Conservation (phyloP, 1,140 invertebrate species). For the Pollicipes pollicipes region DNA sequence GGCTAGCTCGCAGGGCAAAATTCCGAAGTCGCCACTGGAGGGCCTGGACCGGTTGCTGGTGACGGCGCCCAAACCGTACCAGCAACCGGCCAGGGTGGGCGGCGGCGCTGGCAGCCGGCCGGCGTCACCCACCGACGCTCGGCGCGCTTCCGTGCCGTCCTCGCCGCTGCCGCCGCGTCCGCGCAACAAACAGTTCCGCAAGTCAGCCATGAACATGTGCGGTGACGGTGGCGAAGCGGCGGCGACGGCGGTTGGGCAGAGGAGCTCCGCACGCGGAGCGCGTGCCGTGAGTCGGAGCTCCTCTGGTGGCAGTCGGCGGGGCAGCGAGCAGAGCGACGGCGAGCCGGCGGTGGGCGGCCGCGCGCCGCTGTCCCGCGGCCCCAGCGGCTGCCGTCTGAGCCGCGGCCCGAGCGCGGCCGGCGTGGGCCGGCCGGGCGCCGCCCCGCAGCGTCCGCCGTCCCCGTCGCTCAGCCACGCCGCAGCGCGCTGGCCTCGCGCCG, state of each 20-base stretch:
- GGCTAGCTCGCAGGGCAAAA: not conserved
- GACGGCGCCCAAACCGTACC: not conserved
- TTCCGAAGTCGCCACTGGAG: not conserved
- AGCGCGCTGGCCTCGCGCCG: no score
- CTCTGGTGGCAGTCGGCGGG: not conserved
- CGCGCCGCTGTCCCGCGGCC: not conserved
- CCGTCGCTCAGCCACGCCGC: no score
- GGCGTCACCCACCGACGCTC: not conserved
- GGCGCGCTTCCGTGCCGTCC: no score
- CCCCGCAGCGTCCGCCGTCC: not conserved
- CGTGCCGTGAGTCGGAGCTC: not conserved
- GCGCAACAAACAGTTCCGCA: not conserved
- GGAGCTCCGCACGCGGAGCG: no score
- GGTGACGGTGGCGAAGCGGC: not conserved
- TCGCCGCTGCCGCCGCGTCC: no score
- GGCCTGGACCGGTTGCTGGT: not conserved
- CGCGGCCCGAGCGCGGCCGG: not conserved
- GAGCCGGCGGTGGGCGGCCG: not conserved
- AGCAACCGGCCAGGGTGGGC: not conserved
- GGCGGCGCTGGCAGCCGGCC: not conserved
- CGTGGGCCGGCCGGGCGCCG: not conserved
- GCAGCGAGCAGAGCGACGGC: not conserved
- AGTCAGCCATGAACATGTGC: not conserved
- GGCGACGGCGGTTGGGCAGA: no score
- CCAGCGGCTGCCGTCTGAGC: not conserved